Evolutionary conservation across 1,140 invertebrate genomes (phyloP), one percentile per base, ranked within the genome.

Genomic region (Nephotettix cincticeps): DNA sequence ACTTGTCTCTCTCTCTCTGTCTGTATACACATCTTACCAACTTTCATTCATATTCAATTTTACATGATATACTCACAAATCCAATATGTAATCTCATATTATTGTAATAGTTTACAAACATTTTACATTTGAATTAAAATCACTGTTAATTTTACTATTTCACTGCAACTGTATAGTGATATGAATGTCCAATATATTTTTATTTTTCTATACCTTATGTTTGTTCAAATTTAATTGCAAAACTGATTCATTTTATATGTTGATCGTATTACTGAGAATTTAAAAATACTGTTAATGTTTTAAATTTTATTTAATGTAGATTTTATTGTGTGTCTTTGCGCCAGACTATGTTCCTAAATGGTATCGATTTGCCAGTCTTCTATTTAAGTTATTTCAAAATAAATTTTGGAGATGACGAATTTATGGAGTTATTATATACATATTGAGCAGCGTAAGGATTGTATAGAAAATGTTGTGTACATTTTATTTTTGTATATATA

Each of bases 401-500:
- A 58, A 58, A 58, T 25, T 58, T 58, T n/a, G 54, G 27, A 58
- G 21, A 58, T 58, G 19, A 58, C 54, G 54, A 58, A 58, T 58
- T 58, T 58, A 58, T 25, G 28, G 21, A 25, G 54, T 58, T 58
- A 58, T 58, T 25, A 25, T 25, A 14, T 25, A 25, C 28, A 28
- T 25, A 28, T 21, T 13, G 14, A 58, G 54, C 21, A 58, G 13
- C 2, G 27, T 58, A 28, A 28, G 28, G 11, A 28, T 13, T 58
- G 54, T 58, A 58, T 25, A 58, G 32, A 58, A 25, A 58, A 58
- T 21, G 54, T 21, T 58, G 11, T 58, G 54, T 58, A 58, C 17
- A 58, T 58, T 58, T 58, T 58, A 58, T 58, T 58, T 58, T 58
- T 58, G 54, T 58, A 58, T 58, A 51, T 51, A 58, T 58, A 58